Percentiles rank a stretch among this genome's conserved stretches.
Conservation (phyloP, 2,888 invertebrate species). For the Pristionchus arcanus region DNA sequence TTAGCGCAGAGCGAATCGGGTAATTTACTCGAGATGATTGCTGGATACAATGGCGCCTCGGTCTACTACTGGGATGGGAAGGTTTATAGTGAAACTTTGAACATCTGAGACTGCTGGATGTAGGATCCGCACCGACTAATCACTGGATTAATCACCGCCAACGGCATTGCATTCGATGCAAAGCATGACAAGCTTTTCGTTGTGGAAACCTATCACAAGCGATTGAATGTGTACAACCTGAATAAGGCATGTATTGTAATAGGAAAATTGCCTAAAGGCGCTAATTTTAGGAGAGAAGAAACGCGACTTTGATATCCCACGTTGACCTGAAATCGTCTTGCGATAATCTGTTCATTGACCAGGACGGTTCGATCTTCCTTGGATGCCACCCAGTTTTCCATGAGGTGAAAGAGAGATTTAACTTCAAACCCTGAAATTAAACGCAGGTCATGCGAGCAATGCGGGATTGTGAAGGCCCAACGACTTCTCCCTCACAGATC, state of each 20-base stretch:
- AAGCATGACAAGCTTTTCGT: constrained; percentile 63
- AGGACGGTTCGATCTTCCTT: not conserved
- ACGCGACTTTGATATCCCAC: not conserved
- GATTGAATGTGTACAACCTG: constrained; percentile 60
- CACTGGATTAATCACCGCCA: constrained; percentile 57
- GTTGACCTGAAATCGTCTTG: not conserved
- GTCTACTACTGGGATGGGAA: constrained; percentile 66
- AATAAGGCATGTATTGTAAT: constrained; percentile 43
- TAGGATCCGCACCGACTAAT: constrained; percentile 59
- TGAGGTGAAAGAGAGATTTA: not conserved
- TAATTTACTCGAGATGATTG: constrained; percentile 61
- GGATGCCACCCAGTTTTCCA: not conserved
- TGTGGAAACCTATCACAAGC: constrained; percentile 60
- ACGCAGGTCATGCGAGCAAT: not conserved
- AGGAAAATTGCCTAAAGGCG: not conserved
- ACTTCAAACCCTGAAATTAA: not conserved
- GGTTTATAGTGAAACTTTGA: constrained; percentile 13
- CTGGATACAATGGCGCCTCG: constrained; percentile 61
- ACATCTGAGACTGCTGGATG: not conserved
- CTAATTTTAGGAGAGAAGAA: not conserved
- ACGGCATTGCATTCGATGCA: constrained; percentile 64
- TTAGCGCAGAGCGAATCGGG: constrained; percentile 56
- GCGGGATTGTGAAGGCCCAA: not conserved
- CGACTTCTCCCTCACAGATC: not conserved
- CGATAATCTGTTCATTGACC: constrained; percentile 32